These are phyloP conservation scores for Ammodytes dubius DNA, from an alignment of 2,113 vertebrate genomes.

Conservation along the genomic window DNA sequence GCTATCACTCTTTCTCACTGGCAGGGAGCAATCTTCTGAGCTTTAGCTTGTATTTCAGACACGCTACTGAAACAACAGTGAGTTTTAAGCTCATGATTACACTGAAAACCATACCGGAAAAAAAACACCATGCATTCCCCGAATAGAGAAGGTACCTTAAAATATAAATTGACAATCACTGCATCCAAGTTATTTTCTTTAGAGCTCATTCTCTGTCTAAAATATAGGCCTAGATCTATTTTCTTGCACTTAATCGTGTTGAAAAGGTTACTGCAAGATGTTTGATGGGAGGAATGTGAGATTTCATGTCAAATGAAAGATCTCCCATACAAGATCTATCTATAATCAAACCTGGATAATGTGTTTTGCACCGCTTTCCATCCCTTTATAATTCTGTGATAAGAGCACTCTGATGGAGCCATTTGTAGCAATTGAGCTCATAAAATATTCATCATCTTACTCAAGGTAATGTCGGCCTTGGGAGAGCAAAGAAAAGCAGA, in stretches of 20 bases:
- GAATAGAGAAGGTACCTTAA: no score
- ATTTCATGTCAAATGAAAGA: not conserved
- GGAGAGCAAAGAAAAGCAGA: slow-evolving; percentile 32
- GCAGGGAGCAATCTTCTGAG: not conserved
- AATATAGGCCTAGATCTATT: slow-evolving; percentile 2
- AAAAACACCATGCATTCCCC: not conserved
- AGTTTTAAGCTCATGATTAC: not conserved
- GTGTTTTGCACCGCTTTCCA: slow-evolving; percentile 49
- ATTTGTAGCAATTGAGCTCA: slow-evolving; percentile 77
- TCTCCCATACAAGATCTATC: slow-evolving; percentile 39
- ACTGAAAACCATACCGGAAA: not conserved
- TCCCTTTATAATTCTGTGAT: slow-evolving; percentile 57
- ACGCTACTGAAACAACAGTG: not conserved
- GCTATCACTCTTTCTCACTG: slow-evolving; percentile 20
- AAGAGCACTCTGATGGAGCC: slow-evolving; percentile 61
- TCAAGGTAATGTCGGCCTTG: slow-evolving; percentile 64
- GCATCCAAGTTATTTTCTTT: no score
- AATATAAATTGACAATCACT: no score
- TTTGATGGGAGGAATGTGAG: slow-evolving; percentile 21
- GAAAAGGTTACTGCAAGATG: not conserved
- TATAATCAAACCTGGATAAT: slow-evolving; percentile 51
- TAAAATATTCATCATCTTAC: slow-evolving; percentile 80
- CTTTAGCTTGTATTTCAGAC: not conserved
- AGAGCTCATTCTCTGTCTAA: not conserved
- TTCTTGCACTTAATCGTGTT: slow-evolving; percentile 2